Evolutionary conservation across 2,113 vertebrate genomes (phyloP).

Genomic region (Anoplopoma fimbria): DNA sequence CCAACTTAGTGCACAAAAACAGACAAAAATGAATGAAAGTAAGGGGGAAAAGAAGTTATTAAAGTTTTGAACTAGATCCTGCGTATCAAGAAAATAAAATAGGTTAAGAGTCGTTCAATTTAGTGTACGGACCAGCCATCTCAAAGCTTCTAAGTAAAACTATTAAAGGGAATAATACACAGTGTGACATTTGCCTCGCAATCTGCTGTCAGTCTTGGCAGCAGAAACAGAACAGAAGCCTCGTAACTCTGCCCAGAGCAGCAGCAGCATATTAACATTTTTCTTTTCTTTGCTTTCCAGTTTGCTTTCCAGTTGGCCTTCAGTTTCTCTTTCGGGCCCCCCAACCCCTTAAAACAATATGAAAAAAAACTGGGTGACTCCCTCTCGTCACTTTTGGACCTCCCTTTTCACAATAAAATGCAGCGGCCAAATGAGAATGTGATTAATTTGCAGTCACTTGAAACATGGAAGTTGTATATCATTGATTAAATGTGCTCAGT

Average conservation of each 20-base stretch:
- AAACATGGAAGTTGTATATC: constrained; percentile 4
- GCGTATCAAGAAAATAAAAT: neutral
- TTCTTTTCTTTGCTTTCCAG: constrained; percentile 57
- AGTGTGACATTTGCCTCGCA: constrained; percentile 58
- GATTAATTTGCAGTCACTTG: constrained; percentile 25
- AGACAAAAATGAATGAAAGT: constrained; percentile 1
- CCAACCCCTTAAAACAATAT: neutral
- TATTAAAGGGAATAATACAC: constrained; percentile 50
- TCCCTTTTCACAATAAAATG: neutral
- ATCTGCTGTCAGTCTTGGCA: constrained; percentile 64
- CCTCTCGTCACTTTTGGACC: constrained; percentile 25
- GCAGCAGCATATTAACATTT: constrained; percentile 60
- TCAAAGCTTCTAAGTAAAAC: constrained; percentile 31
- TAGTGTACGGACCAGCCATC: constrained; percentile 2
- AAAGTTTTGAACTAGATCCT: constrained; percentile 6
- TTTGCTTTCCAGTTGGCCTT: constrained; percentile 61
- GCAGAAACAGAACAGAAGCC: constrained; percentile 54
- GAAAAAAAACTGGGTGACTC: neutral
- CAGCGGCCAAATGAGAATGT: neutral
- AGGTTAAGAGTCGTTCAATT: neutral
- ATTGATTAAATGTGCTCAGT: constrained; percentile 29
- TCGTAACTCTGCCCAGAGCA: constrained; percentile 47
- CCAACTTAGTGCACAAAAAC: neutral
- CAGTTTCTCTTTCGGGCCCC: constrained; percentile 34
- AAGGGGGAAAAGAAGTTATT: neutral